These are phyloP conservation scores for Zaprionus nigranus DNA, from an alignment of 1,140 invertebrate genomes.

Conservation along the genomic window DNA sequence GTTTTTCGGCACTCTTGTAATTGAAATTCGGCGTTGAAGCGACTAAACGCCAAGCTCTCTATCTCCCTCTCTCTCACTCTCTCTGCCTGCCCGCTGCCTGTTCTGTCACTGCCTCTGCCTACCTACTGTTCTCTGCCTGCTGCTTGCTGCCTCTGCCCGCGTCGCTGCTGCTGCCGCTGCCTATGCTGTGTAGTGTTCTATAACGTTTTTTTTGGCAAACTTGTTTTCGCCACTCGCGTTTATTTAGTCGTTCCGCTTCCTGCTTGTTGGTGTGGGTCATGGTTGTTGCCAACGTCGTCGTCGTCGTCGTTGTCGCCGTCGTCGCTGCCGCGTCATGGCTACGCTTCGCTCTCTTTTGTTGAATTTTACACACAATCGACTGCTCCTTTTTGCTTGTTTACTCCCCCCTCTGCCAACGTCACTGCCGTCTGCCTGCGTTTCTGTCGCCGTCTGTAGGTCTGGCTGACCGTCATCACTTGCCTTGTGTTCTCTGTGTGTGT, in stretches of 20 bases:
- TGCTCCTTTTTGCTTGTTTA: conserved; percentile 63
- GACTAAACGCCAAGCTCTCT: conserved; percentile 64
- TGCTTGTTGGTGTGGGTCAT: conserved; percentile 84
- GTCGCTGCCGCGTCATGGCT: conserved; percentile 63
- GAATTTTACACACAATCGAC: conserved; percentile 42
- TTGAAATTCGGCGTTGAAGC: conserved; percentile 84
- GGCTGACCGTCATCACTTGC: conserved; percentile 42
- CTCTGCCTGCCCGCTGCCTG: conserved; percentile 25
- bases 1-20: conserved; percentile 55
- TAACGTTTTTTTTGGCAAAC: conserved; percentile 69
- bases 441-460: conserved; percentile 25
- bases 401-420: background rate
- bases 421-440: background rate
- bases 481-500: conserved; percentile 49
- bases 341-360: conserved; percentile 32
- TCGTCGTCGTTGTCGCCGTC: background rate
- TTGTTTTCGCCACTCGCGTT: conserved; percentile 63
- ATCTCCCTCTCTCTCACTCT: conserved; percentile 3
- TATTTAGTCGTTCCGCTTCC: conserved; percentile 64
- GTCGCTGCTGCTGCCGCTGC: conserved; percentile 2
- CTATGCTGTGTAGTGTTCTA: conserved; percentile 50
- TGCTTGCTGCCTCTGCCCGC: background rate
- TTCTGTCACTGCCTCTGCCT: conserved; percentile 11
- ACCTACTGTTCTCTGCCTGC: background rate
- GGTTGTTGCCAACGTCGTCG: conserved; percentile 51